Percentiles rank a stretch among this genome's conserved stretches.
phyloP scores from a whole-genome alignment of 2,113 vertebrate species.

The Odocoileus virginianus region DNA sequence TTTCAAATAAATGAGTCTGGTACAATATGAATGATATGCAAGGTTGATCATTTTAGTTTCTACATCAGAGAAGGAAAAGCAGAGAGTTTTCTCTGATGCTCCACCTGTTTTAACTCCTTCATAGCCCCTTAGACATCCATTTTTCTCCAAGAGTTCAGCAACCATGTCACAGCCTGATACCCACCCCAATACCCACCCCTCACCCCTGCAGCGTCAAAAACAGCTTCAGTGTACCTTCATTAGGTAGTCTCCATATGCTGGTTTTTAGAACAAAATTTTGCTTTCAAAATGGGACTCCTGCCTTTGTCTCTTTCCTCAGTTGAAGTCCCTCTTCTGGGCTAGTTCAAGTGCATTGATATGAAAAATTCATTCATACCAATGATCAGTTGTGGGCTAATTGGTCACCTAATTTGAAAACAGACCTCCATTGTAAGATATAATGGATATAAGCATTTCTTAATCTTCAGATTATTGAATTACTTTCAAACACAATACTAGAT shows the following conservation, averaged over 20 bases:
- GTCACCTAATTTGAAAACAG: neutral
- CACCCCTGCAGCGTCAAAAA: accelerated
- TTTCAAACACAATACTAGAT: neutral
- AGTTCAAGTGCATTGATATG: neutral
- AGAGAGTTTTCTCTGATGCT: neutral
- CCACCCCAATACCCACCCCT: accelerated
- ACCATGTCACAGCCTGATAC: accelerated
- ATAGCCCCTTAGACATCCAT: neutral
- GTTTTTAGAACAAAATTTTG: neutral
- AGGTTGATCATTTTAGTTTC: neutral
- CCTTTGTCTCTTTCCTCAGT: neutral
- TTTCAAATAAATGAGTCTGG: neutral
- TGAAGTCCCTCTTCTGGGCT: neutral
- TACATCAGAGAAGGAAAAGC: neutral
- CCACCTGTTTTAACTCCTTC: neutral
- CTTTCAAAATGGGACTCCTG: neutral
- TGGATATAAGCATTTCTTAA: neutral
- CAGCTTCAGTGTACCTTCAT: neutral
- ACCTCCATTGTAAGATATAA: neutral
- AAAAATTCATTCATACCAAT: neutral
- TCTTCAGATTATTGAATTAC: neutral
- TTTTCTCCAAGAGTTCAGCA: neutral
- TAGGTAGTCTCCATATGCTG: neutral
- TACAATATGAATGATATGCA: neutral
- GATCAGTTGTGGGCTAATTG: neutral